Evolutionary conservation across 2,113 vertebrate genomes (phyloP), one percentile per base, ranked within the genome.

Genomic region (Cyrtonyx montezumae): DNA sequence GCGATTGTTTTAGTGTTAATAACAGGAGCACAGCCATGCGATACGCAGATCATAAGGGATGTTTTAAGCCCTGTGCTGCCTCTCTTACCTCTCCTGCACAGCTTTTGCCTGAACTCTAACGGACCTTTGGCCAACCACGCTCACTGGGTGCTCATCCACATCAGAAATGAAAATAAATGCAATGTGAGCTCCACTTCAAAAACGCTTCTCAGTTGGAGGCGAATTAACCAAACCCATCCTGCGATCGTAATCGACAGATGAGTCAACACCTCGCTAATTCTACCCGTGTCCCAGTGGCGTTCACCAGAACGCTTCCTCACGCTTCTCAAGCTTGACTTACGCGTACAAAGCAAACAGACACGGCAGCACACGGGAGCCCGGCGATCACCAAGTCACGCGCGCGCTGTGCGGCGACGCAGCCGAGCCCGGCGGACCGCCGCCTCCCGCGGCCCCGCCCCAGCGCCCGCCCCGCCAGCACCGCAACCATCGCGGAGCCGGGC

Each of bases 71-170:
- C 46, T 75, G 62, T 20, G 15, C 34, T 75, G 42, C 32, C 66
- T 25, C 46, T 49, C 56, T 91, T 76, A 75, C 56, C 71, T 65
- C 42, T 45, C 23, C 20, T 10, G 1, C 26, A 81, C 40, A 62
- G 25, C 8, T 84, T 93, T 93, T 67, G 61, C 74, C 65, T 80
- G 30, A 91, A 0, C 40, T 71, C 28, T 37, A 79, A 83, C 42
- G 85, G 42, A 68, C 56, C 68, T 78, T 49, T 45, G 59, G 48
- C 77, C 87, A 93, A 32, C 22, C 48, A 77, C 48, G 68, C 73
- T 91, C 78, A 84, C 82, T 90, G 59, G 80, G 62, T 74, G 89
- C 76, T 88, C 86, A 93, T 43, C 85, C 78, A n/a, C 49, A 84
- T 93, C 40, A 88, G 49, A 65, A 5, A 1, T 22, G 36, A 79